phyloP scores from a whole-genome alignment of 1,140 invertebrate species.

The Leptinotarsa defecta region DNA sequence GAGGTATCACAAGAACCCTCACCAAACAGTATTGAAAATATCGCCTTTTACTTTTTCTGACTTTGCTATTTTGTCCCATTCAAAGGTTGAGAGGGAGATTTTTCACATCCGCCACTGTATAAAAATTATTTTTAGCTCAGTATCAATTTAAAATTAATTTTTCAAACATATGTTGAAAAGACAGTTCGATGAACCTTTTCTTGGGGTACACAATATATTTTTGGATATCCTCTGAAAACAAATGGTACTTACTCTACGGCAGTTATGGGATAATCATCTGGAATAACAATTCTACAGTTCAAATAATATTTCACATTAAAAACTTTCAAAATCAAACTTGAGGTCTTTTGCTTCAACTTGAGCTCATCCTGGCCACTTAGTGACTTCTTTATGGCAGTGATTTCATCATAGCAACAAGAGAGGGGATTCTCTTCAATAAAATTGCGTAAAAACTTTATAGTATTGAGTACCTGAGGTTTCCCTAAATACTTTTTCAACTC shows the following conservation, averaged over 20 bases:
- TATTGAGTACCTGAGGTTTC: conserved; percentile 62
- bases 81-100: too few species aligned
- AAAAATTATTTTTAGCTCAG: too few species aligned
- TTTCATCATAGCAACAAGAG: conserved; percentile 76
- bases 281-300: conserved; percentile 64
- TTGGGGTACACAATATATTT: too few species aligned
- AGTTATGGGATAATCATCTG: conserved; percentile 68
- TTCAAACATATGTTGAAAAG: too few species aligned
- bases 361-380: conserved; percentile 62
- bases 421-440: conserved; percentile 76
- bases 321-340: conserved; percentile 66
- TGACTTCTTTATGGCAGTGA: conserved; percentile 65
- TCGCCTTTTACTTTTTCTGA: too few species aligned
- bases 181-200: too few species aligned
- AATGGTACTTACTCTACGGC: conserved; percentile 59
- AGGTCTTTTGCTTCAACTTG: conserved; percentile 72
- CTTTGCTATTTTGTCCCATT: too few species aligned
- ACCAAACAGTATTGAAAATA: too few species aligned
- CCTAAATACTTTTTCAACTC: conserved; percentile 67
- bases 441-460: conserved; percentile 67
- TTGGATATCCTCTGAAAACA: neutral
- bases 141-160: too few species aligned
- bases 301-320: conserved; percentile 66
- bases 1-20: too few species aligned
- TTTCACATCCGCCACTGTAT: too few species aligned